phyloP scores from a whole-genome alignment of 2,888 invertebrate species.

The Euspilapteryx auroguttella region DNA sequence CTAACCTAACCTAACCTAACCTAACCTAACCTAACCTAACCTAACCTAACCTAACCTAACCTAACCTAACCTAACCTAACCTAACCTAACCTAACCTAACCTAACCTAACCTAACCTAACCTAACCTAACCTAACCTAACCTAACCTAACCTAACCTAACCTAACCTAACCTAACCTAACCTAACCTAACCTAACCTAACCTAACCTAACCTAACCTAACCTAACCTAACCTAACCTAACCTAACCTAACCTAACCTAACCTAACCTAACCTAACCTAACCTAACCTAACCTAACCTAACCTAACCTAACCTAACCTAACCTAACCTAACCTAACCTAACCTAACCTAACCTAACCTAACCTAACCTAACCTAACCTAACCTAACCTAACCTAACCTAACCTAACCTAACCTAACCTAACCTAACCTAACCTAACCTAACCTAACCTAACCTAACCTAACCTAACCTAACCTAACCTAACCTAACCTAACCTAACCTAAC shows the following conservation, averaged over 20 bases:
- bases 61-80: slow-evolving; percentile 8
- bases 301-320: slow-evolving; percentile 9
- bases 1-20: slow-evolving; percentile 8
- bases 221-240: slow-evolving; percentile 11
- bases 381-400: slow-evolving; percentile 9
- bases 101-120: slow-evolving; percentile 7
- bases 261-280: slow-evolving; percentile 8
- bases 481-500: slow-evolving; percentile 9
- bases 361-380: slow-evolving; percentile 8
- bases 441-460: slow-evolving; percentile 8
- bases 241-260: slow-evolving; percentile 10
- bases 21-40: slow-evolving; percentile 8
- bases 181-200: slow-evolving; percentile 11
- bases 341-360: slow-evolving; percentile 9
- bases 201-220: slow-evolving; percentile 10
- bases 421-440: slow-evolving; percentile 9
- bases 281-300: slow-evolving; percentile 8
- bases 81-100: slow-evolving; percentile 7
- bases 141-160: slow-evolving; percentile 5
- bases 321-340: slow-evolving; percentile 9
- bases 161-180: slow-evolving; percentile 10
- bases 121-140: slow-evolving; percentile 2
- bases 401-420: slow-evolving; percentile 9
- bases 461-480: slow-evolving; percentile 8
- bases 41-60: slow-evolving; percentile 7